Base-by-base conservation (phyloP, 2,888 invertebrate species). In the Lampropteryx suffumata region DNA sequence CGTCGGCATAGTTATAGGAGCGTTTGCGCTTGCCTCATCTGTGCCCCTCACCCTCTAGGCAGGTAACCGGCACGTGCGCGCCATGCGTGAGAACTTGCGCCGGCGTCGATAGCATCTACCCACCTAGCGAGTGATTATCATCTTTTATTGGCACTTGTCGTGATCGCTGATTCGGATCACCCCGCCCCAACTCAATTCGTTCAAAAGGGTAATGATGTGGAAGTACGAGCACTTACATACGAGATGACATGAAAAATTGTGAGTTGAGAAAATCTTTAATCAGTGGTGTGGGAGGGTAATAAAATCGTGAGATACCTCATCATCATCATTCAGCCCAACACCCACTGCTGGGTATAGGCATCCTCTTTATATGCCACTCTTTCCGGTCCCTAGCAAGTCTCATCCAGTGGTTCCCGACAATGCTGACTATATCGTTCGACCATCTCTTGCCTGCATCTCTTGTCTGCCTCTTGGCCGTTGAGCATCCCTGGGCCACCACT, bases 21-120 rank as follows among this genome's bases (percentile, higher is more conserved):
- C 0, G 24, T n/a, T 24, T 24, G n/a, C 0, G 8, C 12, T 11
- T 14, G 36, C 14, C 29, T 3, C 26, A 29, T 29, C 39, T 40
- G 26, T 14, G 27, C 33, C 30, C 3, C 17, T 17, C 2, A 2
- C 27, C 26, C 43, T 11, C 29, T 30, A 11, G n/a, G 11, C 54
- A 54, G 54, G 54, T 54, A 40, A 6, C 17, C 24, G 41, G 27
- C 61, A 56, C 56, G 61, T 56, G 61, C 13, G 36, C 12, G 35
- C 3, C 59, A 57, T 56, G 58, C 57, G 59, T 51, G 55, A 44
- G 57, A 50, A 46, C 56, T 11, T 46, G 48, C 50, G 52, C 30
- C 37, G 3, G 5, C 10, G 43, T n/a, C 35, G 40, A 47, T 40
- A 27, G 9, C 17, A 42, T 35, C 48, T 24, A 28, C 41, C 32